Evolutionary conservation across 2,797 vertebrate genomes (phyloP).

Genomic region (Phalanger gymnotis): DNA sequence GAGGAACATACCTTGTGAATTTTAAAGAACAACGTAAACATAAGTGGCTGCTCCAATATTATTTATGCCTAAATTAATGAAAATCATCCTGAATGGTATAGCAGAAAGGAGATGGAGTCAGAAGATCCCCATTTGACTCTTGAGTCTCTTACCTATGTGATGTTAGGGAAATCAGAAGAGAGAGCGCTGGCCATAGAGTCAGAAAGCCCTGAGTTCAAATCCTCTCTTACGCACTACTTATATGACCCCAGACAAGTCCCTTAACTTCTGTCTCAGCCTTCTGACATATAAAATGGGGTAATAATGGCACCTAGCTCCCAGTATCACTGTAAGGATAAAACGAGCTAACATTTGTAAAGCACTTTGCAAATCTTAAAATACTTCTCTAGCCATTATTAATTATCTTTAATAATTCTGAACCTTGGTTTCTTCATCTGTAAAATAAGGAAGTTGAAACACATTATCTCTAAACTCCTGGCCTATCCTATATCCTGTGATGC

Average conservation of each 20-base stretch:
- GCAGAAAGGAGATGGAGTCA: not conserved
- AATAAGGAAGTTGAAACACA: not conserved
- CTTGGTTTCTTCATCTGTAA: not conserved
- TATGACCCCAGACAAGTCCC: not conserved
- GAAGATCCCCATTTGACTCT: not conserved
- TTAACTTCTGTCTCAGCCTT: not conserved
- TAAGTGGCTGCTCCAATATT: not conserved
- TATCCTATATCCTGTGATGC: not conserved
- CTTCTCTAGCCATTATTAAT: not conserved
- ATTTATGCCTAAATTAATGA: not conserved
- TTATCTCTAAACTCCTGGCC: not conserved
- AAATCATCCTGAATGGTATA: not conserved
- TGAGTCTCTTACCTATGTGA: not conserved
- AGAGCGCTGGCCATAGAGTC: not conserved
- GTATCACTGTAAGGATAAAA: not conserved
- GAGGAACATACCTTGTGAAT: not conserved
- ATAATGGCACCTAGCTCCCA: not conserved
- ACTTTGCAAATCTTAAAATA: not conserved
- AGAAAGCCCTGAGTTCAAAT: not conserved
- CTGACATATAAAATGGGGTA: not conserved
- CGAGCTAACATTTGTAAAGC: not conserved
- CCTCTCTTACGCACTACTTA: not conserved
- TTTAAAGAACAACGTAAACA: not conserved
- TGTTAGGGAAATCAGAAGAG: not conserved
- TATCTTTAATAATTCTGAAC: not conserved